Percentiles rank a stretch among this genome's conserved stretches.
These are phyloP conservation scores for Apotomis capreana DNA, from an alignment of 2,888 invertebrate species.

Conservation along the genomic window DNA sequence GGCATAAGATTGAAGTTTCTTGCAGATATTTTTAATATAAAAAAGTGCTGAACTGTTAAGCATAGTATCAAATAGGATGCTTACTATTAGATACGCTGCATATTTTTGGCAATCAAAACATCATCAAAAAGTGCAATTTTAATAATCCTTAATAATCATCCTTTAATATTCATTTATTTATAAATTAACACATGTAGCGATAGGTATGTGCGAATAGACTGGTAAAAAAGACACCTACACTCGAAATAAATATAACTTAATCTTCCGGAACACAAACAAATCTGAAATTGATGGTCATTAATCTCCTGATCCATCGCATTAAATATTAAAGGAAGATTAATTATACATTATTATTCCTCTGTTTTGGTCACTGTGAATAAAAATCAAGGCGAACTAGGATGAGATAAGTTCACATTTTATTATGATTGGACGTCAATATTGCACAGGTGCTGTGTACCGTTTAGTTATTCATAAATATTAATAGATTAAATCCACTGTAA, in stretches of 20 bases:
- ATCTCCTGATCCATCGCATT: constrained; percentile 20
- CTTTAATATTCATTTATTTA: too few species aligned
- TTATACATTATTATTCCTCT: constrained; percentile 26
- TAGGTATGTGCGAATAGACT: background rate
- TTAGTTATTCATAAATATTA: too few species aligned
- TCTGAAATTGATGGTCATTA: constrained; percentile 33
- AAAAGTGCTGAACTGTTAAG: too few species aligned
- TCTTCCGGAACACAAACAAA: constrained; percentile 34
- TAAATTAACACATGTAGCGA: background rate
- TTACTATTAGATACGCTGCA: too few species aligned
- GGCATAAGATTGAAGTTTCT: too few species aligned
- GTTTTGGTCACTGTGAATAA: constrained; percentile 31
- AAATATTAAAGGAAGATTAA: constrained; percentile 33
- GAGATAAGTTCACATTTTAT: constrained; percentile 26
- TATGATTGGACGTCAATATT: constrained; percentile 10
- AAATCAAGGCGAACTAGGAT: constrained; percentile 36
- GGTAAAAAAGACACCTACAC: constrained; percentile 9
- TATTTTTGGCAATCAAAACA: too few species aligned
- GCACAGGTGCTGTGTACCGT: background rate
- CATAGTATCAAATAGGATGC: too few species aligned
- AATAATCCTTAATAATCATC: too few species aligned
- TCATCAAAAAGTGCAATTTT: too few species aligned
- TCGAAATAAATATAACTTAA: constrained; percentile 1
- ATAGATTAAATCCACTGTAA: too few species aligned
- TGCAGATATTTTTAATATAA: too few species aligned